Evolutionary conservation across 2,888 invertebrate species (phyloP).

Genomic region (Corbicula japonica): DNA sequence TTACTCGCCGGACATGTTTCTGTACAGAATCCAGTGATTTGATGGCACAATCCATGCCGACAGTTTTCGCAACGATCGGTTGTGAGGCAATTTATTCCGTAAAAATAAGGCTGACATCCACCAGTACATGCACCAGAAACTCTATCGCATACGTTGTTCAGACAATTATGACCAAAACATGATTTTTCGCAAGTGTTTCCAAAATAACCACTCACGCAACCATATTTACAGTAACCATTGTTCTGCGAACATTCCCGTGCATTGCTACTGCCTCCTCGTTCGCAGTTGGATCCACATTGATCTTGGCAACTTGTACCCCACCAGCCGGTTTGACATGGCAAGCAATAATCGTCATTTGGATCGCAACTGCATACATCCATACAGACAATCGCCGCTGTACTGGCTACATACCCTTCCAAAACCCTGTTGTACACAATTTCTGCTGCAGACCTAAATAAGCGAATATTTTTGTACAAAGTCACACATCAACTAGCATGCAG

Average conservation of each 20-base stretch:
- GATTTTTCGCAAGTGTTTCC: constrained; percentile 17
- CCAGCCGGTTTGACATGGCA: constrained; percentile 29
- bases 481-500: too few relatives aligned
- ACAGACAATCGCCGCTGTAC: constrained; percentile 28
- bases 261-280: not conserved
- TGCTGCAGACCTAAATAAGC: constrained; percentile 51
- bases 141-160: constrained; percentile 17
- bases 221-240: constrained; percentile 38
- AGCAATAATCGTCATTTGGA: constrained; percentile 23
- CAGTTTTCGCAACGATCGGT: constrained; percentile 34
- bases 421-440: constrained; percentile 14
- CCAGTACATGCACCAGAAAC: constrained; percentile 27
- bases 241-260: constrained; percentile 26
- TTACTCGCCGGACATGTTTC: constrained; percentile 29
- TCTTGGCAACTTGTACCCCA: constrained; percentile 28
- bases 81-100: constrained; percentile 31
- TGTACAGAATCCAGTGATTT: constrained; percentile 26
- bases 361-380: constrained; percentile 39
- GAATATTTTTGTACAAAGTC: too few relatives aligned
- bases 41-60: constrained; percentile 29
- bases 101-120: constrained; percentile 32
- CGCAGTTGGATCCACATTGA: constrained; percentile 24
- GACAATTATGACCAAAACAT: constrained; percentile 37
- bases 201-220: constrained; percentile 46
- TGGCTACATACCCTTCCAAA: constrained; percentile 26